Base-by-base conservation (phyloP, 2,113 vertebrate species). In the Ctenodactylus gundi region DNA sequence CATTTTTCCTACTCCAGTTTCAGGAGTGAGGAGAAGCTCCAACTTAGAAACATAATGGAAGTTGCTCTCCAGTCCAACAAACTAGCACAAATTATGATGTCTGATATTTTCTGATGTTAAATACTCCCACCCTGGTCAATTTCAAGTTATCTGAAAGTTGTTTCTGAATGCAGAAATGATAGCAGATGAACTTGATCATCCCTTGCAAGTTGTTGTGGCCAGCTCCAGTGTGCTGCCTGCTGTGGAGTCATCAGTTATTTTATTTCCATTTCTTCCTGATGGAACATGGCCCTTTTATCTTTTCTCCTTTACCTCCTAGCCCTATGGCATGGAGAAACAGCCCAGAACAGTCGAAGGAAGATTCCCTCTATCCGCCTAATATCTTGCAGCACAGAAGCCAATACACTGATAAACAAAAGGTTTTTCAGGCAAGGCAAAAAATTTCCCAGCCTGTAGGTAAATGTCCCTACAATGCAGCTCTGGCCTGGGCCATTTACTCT, bases 181-280 rank as follows among this genome's bases (percentile, higher is more conserved):
- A 58, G 49, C 58, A 75, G 36, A 39, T 14, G 21, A 12, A 39
- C 60, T 23, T 27, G 13, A 25, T 62, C 14, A 25, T 31, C n/a
- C n/a, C 8, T 12, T 21, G 9, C 18, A 44, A 49, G 46, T 49
- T 25, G 82, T 6, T 1, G 0, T 1, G 29, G 34, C 17, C 51
- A 29, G 21, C 27, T 25, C 44, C 25, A 6, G 20, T 31, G 68
- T 13, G 14, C 25, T 0, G 0, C 27, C 34, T 34, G 41, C 20
- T 68, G 7, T 7, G 4, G 21, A 18, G 6, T 53, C 3, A 55
- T 34, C 31, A 62, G 11, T 29, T n/a, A 49, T 11, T 17, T 0
- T 4, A 65, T 49, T 58, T 77, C 17, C 18, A 5, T 17, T 77
- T 4, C n/a, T 17, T 46, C 31, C 44, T 53, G 12, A 9, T 41